Percentiles rank a stretch among this genome's conserved stretches.
These are phyloP conservation scores for Noctua pronuba DNA, from an alignment of 2,888 invertebrate species.

Conservation along the genomic window DNA sequence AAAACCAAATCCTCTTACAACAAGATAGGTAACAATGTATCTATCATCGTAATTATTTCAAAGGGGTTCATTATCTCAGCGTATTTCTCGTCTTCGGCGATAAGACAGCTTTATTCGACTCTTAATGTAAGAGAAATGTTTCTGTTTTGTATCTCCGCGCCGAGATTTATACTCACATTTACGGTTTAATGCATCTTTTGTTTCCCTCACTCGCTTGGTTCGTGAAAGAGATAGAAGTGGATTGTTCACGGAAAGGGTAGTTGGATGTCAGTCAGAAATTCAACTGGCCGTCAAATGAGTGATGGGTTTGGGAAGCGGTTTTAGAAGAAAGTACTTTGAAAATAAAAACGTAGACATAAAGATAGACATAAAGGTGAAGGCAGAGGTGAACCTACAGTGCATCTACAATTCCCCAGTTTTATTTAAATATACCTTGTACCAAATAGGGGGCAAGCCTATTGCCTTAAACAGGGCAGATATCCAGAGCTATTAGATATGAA, in stretches of 20 bases:
- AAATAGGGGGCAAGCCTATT: neutral
- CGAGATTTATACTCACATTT: slow-evolving; percentile 58
- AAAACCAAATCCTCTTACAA: slow-evolving; percentile 28
- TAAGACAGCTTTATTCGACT: slow-evolving; percentile 50
- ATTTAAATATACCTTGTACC: neutral
- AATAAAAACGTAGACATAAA: neutral
- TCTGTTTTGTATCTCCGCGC: slow-evolving; percentile 48
- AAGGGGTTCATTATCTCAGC: slow-evolving; percentile 25
- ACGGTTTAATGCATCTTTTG: slow-evolving; percentile 41
- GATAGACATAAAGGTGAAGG: neutral
- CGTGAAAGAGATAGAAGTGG: slow-evolving; percentile 19
- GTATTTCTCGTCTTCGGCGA: slow-evolving; percentile 29
- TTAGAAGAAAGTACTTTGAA: neutral
- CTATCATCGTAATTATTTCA: slow-evolving; percentile 34
- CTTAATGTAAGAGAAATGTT: slow-evolving; percentile 50
- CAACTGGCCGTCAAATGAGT: slow-evolving; percentile 38
- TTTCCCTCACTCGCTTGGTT: slow-evolving; percentile 2
- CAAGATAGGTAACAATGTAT: slow-evolving; percentile 21
- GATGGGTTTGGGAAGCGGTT: slow-evolving; percentile 5
- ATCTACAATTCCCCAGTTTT: neutral
- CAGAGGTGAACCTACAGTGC: neutral
- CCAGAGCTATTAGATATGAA: neutral
- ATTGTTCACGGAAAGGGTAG: slow-evolving; percentile 11
- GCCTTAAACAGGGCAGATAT: neutral
- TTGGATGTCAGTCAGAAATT: slow-evolving; percentile 31